Conservation (phyloP, 92 coral and sea anemone species). For the Umimayanthus chanpuru region DNA sequence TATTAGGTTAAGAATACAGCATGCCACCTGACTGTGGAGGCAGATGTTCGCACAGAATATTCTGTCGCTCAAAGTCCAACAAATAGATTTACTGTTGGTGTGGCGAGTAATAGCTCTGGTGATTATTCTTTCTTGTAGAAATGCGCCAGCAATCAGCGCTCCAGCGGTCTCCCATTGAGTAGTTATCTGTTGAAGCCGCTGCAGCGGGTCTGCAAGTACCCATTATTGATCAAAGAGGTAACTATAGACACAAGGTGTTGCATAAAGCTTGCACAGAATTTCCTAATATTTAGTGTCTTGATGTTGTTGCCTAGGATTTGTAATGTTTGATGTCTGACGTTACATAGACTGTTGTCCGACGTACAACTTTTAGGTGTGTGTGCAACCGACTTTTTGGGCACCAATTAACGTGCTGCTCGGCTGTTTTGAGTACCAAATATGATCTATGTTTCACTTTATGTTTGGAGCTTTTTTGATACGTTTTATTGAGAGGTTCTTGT, state of each 20-base stretch:
- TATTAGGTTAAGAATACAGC: not conserved
- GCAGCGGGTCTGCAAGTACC: constrained; percentile 94
- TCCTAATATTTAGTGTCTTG: no score
- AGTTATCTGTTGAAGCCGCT: constrained; percentile 92
- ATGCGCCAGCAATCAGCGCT: constrained; percentile 81
- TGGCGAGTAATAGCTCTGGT: not conserved
- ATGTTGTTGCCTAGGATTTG: no score
- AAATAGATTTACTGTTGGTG: not conserved
- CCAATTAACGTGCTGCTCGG: no score
- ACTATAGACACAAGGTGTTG: not conserved
- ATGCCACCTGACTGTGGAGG: not conserved
- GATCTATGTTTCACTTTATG: not conserved
- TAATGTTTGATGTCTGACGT: no score
- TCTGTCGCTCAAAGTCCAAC: not conserved
- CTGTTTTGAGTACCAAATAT: not conserved
- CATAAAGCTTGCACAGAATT: no score
- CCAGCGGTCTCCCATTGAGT: constrained; percentile 94
- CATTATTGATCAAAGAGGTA: constrained; percentile 90
- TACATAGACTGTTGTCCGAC: no score
- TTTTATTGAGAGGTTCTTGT: no score
- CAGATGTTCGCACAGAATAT: not conserved
- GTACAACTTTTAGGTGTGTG: no score
- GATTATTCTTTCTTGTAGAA: constrained; percentile 57
- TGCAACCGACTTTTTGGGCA: no score
- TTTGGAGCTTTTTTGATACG: not conserved